Evolutionary conservation across 2,888 invertebrate genomes (phyloP), one percentile per base, ranked within the genome.

Genomic region (Melieria omissa): DNA sequence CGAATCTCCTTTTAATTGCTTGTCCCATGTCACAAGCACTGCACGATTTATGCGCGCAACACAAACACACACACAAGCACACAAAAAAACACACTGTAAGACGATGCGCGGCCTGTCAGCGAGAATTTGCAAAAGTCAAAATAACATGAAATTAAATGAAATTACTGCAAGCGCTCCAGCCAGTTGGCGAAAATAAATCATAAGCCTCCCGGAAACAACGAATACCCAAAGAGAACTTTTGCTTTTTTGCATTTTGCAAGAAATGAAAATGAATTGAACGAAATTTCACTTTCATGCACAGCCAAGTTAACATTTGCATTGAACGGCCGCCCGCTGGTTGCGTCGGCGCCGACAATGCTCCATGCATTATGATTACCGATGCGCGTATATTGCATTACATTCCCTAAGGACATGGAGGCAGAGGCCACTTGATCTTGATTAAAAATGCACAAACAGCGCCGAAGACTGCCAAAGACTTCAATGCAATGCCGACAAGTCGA

Each of bases 371-470:
- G 29, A 29, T 29, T 29, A 29, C 29, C 29, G 29, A 29, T 29
- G 29, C 29, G 29, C 29, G 29, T 2, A 29, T 29, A 29, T 29
- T 29, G 29, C 29, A 29, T n/a, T 14, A 12, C 14, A 62, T 62
- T 62, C 71, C 66, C 71, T 71, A 67, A 67, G 72, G 72, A 72
- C 64, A 67, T 67, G 58, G 61, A 47, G 61, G 47, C 55, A 62
- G 4, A 12, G 63, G 5, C 63, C 63, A 67, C 58, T 67, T 72
- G 63, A 72, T 72, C 72, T 67, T 67, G 72, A 72, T 72, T 72
- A 72, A 67, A 72, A 72, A 67, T 64, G 42, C 67, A 63, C 63
- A 49, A 4, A 60, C 45, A 29, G 3, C 45, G 14, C 45, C 1
- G 45, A 62, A 52, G 41, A 61, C 68, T 54, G 47, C 58, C 42